Evolutionary conservation across 1,140 invertebrate genomes (phyloP), one percentile per base, ranked within the genome.

Genomic region (Stegodyphus dumicola): DNA sequence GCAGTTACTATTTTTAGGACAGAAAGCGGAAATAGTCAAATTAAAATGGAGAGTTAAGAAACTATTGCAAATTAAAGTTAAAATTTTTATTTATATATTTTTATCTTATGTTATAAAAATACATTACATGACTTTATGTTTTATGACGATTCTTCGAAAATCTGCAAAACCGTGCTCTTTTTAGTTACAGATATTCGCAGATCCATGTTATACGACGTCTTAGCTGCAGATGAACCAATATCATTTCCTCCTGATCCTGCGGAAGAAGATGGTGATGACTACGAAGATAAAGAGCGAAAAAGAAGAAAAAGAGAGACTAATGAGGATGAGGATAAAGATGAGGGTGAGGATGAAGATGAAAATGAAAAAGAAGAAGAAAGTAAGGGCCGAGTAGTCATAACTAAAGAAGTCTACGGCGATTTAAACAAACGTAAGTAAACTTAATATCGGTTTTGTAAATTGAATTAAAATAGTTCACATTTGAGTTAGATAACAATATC

Each of bases 391-490:
- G 54, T 81, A 9, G 51, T 53, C 33, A 10, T 81, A 6, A 81
- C 78, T 11, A 81, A 81, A 49, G 67, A 81, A 49, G 18, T 81
- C 3, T 81, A 73, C n/a, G 78, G 78, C 11, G 70, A 81, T 17
- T 15, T 81, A 11, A 66, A 81, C 11, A 81, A 81, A 71, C 6
- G 70, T 71, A 73, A 64, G 77, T n/a, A 15, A 53, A 13, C 18
- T 9, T 6, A 69, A 9, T 33, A 33, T 33, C 3, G 3, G 3
- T 33, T 33, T 33, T 33, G 33, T 33, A 3, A 33, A 33, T 3
- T 33, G 33, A 33, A 33, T 1, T 1, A 33, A 33, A 33, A 33
- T 33, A 33, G 33, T 33, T 33, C 33, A 33, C 33, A 33, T 33
- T 33, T 33, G 33, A 33, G 3, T 33, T 33, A 33, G 1, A 33